Conservation (phyloP, 2,113 vertebrate genomes). For the Aix galericulata region DNA sequence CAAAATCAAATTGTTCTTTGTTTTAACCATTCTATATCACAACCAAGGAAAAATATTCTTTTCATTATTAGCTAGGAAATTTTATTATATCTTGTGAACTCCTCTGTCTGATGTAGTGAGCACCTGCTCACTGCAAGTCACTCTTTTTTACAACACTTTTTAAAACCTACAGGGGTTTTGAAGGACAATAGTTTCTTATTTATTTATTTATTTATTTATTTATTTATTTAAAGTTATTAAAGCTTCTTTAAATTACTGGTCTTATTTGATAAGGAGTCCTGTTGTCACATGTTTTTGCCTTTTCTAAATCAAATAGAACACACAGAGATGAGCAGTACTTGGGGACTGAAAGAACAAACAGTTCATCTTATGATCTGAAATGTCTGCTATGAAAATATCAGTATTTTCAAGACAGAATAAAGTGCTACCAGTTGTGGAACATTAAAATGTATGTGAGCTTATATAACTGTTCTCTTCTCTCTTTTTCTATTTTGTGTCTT, state of each 20-base stretch:
- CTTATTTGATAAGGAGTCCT: conserved; percentile 61
- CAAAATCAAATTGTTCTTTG: not conserved
- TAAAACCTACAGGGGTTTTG: conserved; percentile 43
- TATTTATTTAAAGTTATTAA: conserved; percentile 24
- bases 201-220: not conserved
- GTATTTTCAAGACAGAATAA: conserved; percentile 41
- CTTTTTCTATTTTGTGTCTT: conserved; percentile 17
- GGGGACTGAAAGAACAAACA: conserved; percentile 54
- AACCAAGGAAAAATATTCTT: not conserved
- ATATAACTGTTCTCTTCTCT: not conserved
- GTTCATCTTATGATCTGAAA: conserved; percentile 47
- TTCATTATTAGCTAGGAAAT: not conserved
- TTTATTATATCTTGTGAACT: not conserved
- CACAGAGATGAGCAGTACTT: conserved; percentile 37
- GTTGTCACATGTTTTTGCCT: conserved; percentile 51
- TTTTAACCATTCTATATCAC: not conserved
- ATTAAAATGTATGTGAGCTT: conserved; percentile 54
- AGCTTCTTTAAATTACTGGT: conserved; percentile 44
- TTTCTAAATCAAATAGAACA: conserved; percentile 60
- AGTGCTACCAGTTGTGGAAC: not conserved
- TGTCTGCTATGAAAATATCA: conserved; percentile 52
- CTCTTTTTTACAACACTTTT: conserved; percentile 16
- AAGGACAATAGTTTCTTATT: conserved; percentile 37
- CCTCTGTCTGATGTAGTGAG: not conserved
- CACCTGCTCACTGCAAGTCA: not conserved